Evolutionary conservation across 1,140 invertebrate genomes (phyloP).

Genomic region (Drosophila tsacasi): DNA sequence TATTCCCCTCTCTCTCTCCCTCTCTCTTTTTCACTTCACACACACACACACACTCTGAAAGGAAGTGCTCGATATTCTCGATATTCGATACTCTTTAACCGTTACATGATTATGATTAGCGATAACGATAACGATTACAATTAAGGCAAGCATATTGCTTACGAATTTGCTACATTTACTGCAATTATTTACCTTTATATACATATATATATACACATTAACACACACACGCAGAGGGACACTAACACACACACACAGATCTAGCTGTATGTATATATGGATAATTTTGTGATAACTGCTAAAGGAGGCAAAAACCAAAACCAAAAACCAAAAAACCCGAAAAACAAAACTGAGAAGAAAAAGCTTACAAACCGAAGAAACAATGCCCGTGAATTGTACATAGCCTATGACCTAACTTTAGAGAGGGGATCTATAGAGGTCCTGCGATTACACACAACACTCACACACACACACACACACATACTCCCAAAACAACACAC

Average conservation of each 20-base stretch:
- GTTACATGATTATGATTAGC: slow-evolving; percentile 50
- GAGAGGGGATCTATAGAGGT: slow-evolving; percentile 12
- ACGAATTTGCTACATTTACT: slow-evolving; percentile 82
- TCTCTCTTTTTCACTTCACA: slow-evolving; percentile 1
- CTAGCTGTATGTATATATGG: slow-evolving; percentile 55
- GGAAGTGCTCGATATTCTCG: slow-evolving; percentile 50
- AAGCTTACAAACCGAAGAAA: slow-evolving; percentile 40
- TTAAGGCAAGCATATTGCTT: slow-evolving; percentile 79
- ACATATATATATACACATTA: slow-evolving; percentile 30
- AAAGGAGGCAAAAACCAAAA: slow-evolving; percentile 46
- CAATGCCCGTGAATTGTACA: slow-evolving; percentile 77
- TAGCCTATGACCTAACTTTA: slow-evolving; percentile 41
- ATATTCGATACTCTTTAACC: slow-evolving; percentile 51
- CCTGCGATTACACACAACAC: slow-evolving; percentile 1
- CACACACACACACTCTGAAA: slow-evolving; percentile 45
- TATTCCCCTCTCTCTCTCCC: slow-evolving; percentile 17
- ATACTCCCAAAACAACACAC: neutral
- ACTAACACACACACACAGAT: slow-evolving; percentile 32
- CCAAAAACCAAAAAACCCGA: neutral
- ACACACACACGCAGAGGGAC: slow-evolving; percentile 14
- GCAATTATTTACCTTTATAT: slow-evolving; percentile 81
- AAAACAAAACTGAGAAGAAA: slow-evolving; percentile 1
- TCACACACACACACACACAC: neutral
- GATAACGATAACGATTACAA: slow-evolving; percentile 31
- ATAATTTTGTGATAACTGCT: slow-evolving; percentile 80